Evolutionary conservation across 2,797 vertebrate genomes (phyloP), one percentile per base, ranked within the genome.

Genomic region (Rhinogobio ventralis): DNA sequence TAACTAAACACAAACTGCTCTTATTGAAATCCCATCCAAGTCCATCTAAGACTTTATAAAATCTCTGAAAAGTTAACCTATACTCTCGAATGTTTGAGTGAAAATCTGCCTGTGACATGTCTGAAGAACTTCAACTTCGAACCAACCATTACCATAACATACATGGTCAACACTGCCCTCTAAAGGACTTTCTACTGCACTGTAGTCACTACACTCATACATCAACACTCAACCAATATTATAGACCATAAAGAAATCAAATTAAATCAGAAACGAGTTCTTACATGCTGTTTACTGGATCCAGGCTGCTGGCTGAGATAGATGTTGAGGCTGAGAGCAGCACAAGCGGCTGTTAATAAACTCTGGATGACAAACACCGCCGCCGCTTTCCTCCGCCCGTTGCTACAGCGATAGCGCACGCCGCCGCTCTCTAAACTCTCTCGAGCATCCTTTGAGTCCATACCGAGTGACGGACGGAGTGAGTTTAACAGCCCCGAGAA

Each of bases 361-460:
- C 85, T 57, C 67, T 84, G 85, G 5, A 68, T n/a, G 76, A 86
- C 4, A 2, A 84, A n/a, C 68, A 79, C 42, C 39, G 15, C 36
- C 33, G 53, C 5, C 33, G 28, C 30, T 42, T 19, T 84, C 67
- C 81, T 86, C 74, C 76, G 64, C 13, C 60, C 49, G 68, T 66
- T 64, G 67, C 76, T 36, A 57, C 75, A 79, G 25, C 33, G 55
- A 73, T 64, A 79, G 33, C 68, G 83, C 39, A 66, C 42, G 30
- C 66, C 66, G 25, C 42, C 30, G 13, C 68, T 77, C 46, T 74
- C 78, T 69, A 67, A 67, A 42, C 10, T 66, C 68, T 45, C 39
- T 11, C 36, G 74, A 25, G 85, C 78, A 82, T 84, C 83, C 25
- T 51, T 73, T 39, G 68, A 25, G 77, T 89, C 81, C 89, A 88